Conservation (phyloP, 2,888 invertebrate genomes). For the Ormia ochracea region DNA sequence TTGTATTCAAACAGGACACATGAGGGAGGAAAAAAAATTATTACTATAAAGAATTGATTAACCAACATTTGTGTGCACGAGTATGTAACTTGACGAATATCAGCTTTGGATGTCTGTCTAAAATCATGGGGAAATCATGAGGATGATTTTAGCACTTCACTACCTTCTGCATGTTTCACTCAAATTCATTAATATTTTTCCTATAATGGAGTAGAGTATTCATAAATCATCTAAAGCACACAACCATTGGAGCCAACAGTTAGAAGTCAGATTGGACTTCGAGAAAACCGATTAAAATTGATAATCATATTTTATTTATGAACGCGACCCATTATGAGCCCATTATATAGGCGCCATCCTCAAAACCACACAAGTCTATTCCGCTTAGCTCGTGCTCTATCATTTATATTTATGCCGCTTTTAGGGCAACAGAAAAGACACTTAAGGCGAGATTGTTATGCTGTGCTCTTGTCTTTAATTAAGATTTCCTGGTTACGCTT, state of each 20-base stretch:
- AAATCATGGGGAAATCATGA: no score
- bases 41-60: no score
- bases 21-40: no score
- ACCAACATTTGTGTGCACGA: no score
- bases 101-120: no score
- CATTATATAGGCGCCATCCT: conserved; percentile 49
- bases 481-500: conserved; percentile 57
- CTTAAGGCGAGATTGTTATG: background rate
- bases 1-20: no score
- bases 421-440: background rate
- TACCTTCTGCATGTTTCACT: no score
- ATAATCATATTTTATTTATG: conserved; percentile 27
- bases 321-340: conserved; percentile 6
- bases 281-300: conserved; percentile 23
- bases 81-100: no score
- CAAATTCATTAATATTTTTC: background rate
- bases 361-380: conserved; percentile 26
- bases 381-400: conserved; percentile 55
- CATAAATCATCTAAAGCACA: background rate
- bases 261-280: conserved; percentile 24
- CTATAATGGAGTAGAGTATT: background rate
- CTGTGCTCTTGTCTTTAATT: conserved; percentile 52
- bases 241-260: background rate
- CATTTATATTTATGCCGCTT: conserved; percentile 49
- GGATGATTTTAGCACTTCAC: no score